Base-by-base conservation (phyloP, 2,888 invertebrate genomes). In the Syrphus vitripennis region DNA sequence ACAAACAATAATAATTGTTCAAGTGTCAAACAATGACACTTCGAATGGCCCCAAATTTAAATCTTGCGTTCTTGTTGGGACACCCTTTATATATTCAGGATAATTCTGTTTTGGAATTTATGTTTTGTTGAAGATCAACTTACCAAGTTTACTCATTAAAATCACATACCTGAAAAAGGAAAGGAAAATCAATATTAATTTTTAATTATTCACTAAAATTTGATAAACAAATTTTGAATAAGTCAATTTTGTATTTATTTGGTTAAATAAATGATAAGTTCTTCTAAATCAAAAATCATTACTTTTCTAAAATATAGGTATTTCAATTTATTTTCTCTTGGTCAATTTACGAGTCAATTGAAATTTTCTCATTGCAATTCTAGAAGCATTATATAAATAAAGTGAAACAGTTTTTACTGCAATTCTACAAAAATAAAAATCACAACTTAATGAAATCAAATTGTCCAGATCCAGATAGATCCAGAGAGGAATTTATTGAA, bases 131-230 rank as follows among this genome's bases (percentile, higher is more conserved):
- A n/a, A n/a, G n/a, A n/a, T 14, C 0, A 40, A 61, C 40, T 61
- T 61, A 61, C 61, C 40, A 21, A 16, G n/a, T n/a, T n/a, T n/a
- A n/a, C n/a, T n/a, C 1, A 10, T 24, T 61, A 19, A 40, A 40
- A 26, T 40, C 61, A 61, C 61, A 61, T 61, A 61, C 61, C 61
- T 61, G 61, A 5, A 61, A 61, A 61, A 31, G 12, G 19, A 61
- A 19, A 40, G 24, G 1, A 21, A 61, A 61, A 26, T 61, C 10
- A 59, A 37, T 59, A 59, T 37, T 7, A 31, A 9, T 14, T 37
- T 24, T 37, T 24, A 59, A 1, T 2, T 9, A 10, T n/a, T 21
- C 31, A 14, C 14, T 19, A 16, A n/a, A 16, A 16, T 45, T 45
- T 45, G 9, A 1, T 45, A 14, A 14, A 1, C 4, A 5, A 0